These are phyloP conservation scores for Drosophila littoralis DNA, from an alignment of 1,140 invertebrate species.

Conservation along the genomic window DNA sequence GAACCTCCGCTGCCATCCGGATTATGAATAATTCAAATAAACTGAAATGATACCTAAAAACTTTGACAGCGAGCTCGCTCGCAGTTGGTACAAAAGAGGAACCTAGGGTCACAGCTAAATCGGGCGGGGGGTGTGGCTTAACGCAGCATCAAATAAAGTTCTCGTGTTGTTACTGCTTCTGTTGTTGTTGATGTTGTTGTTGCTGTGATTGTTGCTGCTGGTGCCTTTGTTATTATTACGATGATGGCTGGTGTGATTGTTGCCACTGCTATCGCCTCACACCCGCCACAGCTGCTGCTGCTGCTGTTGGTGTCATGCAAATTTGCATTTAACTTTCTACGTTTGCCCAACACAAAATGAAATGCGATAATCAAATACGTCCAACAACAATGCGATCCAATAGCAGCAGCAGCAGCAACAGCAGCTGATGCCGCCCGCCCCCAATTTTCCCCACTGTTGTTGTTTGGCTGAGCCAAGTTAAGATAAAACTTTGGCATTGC, in stretches of 20 bases:
- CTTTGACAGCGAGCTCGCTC: slow-evolving; percentile 65
- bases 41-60: slow-evolving; percentile 82
- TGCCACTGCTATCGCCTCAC: slow-evolving; percentile 39
- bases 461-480: slow-evolving; percentile 29
- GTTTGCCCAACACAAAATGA: slow-evolving; percentile 78
- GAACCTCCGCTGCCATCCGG: slow-evolving; percentile 60
- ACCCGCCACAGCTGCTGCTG: slow-evolving; percentile 5
- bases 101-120: slow-evolving; percentile 37
- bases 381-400: slow-evolving; percentile 75
- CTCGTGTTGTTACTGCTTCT: slow-evolving; percentile 45
- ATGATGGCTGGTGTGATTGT: slow-evolving; percentile 77
- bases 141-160: slow-evolving; percentile 71
- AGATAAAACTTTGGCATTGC: slow-evolving; percentile 77
- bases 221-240: slow-evolving; percentile 71
- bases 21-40: slow-evolving; percentile 84
- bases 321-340: slow-evolving; percentile 81
- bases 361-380: slow-evolving; percentile 81
- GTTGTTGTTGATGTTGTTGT: slow-evolving; percentile 74
- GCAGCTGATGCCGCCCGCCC: slow-evolving; percentile 21
- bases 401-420: slow-evolving; percentile 31
- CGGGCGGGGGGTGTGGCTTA: slow-evolving; percentile 34
- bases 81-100: slow-evolving; percentile 24
- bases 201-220: slow-evolving; percentile 73
- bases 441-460: not conserved
- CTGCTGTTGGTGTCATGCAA: slow-evolving; percentile 73